These are phyloP conservation scores for Paratilapia polleni DNA, from an alignment of 2,113 vertebrate genomes.

Conservation along the genomic window DNA sequence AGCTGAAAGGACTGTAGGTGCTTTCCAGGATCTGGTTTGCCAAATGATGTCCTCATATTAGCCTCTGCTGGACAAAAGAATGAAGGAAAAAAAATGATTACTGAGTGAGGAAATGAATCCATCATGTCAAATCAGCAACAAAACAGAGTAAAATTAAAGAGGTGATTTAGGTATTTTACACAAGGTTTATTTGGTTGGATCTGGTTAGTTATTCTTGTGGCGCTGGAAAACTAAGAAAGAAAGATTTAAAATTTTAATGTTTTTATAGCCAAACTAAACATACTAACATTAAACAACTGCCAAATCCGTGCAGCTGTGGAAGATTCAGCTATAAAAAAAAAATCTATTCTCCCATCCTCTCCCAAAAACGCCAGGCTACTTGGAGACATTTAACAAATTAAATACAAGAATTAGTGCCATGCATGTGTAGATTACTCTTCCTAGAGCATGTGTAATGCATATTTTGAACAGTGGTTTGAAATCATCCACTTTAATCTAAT, in stretches of 20 bases:
- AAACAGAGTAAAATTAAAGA: neutral
- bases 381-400: neutral
- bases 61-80: slow-evolving; percentile 59
- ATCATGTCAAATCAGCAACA: too few species aligned
- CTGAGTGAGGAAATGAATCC: neutral
- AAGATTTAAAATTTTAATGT: neutral
- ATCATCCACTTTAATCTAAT: neutral
- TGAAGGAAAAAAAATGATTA: neutral
- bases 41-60: slow-evolving; percentile 81
- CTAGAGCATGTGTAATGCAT: neutral
- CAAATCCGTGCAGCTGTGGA: slow-evolving; percentile 2
- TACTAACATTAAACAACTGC: neutral
- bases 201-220: neutral
- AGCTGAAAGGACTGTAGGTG: slow-evolving; percentile 48
- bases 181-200: neutral
- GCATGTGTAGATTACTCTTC: neutral
- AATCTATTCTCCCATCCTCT: neutral
- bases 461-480: neutral
- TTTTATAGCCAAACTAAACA: neutral
- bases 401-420: neutral
- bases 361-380: neutral
- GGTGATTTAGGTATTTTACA: neutral
- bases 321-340: neutral
- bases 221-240: neutral
- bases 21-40: slow-evolving; percentile 75